Evolutionary conservation across 2,113 vertebrate species (phyloP), one percentile per base, ranked within the genome.

Genomic region (Tetrao urogallus): DNA sequence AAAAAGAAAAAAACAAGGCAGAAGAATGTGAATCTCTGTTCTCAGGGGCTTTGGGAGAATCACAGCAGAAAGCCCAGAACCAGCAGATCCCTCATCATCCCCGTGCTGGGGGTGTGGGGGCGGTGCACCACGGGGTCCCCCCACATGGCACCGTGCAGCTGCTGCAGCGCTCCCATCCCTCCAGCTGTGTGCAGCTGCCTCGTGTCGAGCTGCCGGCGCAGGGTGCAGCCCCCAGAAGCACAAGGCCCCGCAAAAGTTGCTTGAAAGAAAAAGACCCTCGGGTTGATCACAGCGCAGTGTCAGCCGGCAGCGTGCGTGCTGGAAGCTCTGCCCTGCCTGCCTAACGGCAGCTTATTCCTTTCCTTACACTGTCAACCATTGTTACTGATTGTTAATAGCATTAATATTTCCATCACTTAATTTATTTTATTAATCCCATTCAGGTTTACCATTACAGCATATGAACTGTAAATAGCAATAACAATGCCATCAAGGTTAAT

Each of bases 351-450:
- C 91, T 95, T 92, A 88, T 95, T 93, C 71, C 90, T 96, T 96
- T 96, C 91, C 89, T 89, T 86, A 32, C 2, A 60, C 84, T 96
- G 94, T 96, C 97, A 97, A 92, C 94, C 89, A 95, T 86, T 94
- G 93, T 94, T 95, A 97, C 89, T 92, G 92, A 90, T 89, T 86
- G 94, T 96, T 96, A 96, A 96, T 77, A 96, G 93, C 96, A 96
- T 96, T 95, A 96, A 97, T 97, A 97, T 97, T 95, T 96, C 94
- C 93, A 95, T 94, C 97, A 93, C 80, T 96, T 96, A 95, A 95
- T 96, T 97, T 97, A 95, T 96, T 97, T 97, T 96, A 97, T 98
- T 97, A 97, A 97, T 94, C 93, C 92, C 87, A 94, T 93, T 95
- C 66, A 20, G 74, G 87, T 94, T 97, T 96, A 95, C 94, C 86